A percentile compares a stretch with the other conserved stretches of the same genome.
Conservation (phyloP, 2,888 invertebrate genomes). For the Melinopterus prodromus region DNA sequence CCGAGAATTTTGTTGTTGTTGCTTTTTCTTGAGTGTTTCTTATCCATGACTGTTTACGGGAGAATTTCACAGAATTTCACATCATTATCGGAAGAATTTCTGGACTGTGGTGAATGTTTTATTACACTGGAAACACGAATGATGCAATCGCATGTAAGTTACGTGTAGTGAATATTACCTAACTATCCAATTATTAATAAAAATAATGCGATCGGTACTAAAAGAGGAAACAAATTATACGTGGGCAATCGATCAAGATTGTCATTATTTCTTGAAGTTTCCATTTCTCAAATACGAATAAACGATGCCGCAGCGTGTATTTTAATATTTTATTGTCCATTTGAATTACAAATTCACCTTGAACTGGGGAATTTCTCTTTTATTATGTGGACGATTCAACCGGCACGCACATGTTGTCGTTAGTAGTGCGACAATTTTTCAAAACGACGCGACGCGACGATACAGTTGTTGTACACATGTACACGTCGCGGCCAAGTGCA, state of each 20-base stretch:
- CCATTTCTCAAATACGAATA: not conserved
- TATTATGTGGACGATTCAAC: not conserved
- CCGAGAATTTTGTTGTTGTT: no score
- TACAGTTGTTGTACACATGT: not conserved
- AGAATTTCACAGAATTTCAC: no score
- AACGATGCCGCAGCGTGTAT: not conserved
- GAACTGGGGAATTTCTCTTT: not conserved
- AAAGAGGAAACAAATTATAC: no score
- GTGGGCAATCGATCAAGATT: no score
- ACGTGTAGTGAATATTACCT: not conserved
- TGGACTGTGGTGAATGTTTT: no score
- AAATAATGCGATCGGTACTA: conserved; percentile 5
- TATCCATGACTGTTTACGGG: no score
- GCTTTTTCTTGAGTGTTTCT: no score
- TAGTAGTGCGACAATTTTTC: not conserved
- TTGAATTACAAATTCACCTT: not conserved
- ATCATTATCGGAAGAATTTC: no score
- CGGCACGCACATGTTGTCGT: not conserved
- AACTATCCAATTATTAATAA: not conserved
- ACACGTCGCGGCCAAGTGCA: not conserved
- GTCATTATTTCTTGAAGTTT: no score
- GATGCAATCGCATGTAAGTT: conserved; percentile 5
- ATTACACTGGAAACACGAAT: no score
- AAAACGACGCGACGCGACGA: not conserved
- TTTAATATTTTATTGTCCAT: not conserved